These are phyloP conservation scores for Acanthisitta chloris DNA, from an alignment of 2,113 vertebrate species.

Conservation along the genomic window DNA sequence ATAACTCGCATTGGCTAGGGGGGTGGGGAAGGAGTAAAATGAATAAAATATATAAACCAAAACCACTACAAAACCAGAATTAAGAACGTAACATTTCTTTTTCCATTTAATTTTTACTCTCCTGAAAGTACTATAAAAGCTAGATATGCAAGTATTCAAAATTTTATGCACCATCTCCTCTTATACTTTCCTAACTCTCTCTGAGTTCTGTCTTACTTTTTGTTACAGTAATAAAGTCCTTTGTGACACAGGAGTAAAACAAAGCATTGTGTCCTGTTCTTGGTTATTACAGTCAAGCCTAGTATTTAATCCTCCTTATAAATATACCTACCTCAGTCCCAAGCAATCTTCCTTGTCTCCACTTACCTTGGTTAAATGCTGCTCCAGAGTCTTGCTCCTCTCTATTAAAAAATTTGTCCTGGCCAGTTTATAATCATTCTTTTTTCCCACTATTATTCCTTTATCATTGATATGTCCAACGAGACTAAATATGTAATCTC, in stretches of 20 bases:
- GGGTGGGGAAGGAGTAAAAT: no score
- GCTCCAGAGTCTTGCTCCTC: background rate
- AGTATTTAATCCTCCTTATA: background rate
- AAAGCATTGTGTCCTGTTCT: background rate
- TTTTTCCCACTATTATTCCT: background rate
- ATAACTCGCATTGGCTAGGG: background rate
- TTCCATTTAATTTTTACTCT: background rate
- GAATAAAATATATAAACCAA: background rate
- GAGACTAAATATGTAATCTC: background rate
- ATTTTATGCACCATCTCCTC: background rate
- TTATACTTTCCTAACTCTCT: background rate
- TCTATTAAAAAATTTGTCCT: background rate
- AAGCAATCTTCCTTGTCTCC: background rate
- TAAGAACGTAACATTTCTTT: fast-evolving
- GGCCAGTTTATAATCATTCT: background rate
- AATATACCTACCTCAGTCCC: background rate
- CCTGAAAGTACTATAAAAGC: background rate
- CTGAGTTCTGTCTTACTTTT: background rate
- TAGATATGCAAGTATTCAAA: background rate
- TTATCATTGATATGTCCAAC: background rate
- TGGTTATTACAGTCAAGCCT: background rate
- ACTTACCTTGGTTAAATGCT: background rate
- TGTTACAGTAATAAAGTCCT: background rate
- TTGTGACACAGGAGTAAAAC: background rate
- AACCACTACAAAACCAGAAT: background rate